phyloP scores from a whole-genome alignment of 2,888 invertebrate species.

The Lissocephala sabroskyi region DNA sequence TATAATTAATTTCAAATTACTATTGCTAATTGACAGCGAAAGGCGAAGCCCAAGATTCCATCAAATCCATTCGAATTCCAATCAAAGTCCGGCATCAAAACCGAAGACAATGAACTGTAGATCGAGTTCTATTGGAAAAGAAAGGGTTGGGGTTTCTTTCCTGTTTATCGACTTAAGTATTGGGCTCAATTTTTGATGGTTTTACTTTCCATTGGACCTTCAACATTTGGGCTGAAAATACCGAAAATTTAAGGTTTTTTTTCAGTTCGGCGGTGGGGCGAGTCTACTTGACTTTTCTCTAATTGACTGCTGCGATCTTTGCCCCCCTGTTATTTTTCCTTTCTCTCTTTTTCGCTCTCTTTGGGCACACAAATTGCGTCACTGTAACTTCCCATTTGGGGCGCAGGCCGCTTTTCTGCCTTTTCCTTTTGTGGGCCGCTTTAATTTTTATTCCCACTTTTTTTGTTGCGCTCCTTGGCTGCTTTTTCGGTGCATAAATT shows the following conservation, averaged over 20 bases:
- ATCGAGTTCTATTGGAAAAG: no score
- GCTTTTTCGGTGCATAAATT: constrained; percentile 62
- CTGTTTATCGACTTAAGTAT: no score
- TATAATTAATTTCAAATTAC: background rate
- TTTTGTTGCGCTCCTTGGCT: constrained; percentile 15
- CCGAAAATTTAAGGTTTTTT: constrained; percentile 20
- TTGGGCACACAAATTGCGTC: constrained; percentile 37
- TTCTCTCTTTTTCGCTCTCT: background rate
- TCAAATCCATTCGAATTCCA: no score
- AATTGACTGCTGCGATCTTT: background rate
- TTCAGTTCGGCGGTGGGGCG: constrained; percentile 25
- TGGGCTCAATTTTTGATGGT: no score
- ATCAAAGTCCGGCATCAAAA: no score
- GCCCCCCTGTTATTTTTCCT: background rate
- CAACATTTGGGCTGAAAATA: constrained; percentile 8
- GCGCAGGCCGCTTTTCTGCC: constrained; percentile 27
- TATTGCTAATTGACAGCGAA: no score
- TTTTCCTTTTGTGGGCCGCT: constrained; percentile 11
- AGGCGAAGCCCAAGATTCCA: no score
- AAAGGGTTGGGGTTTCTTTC: no score
- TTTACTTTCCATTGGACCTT: no score
- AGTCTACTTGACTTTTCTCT: constrained; percentile 27
- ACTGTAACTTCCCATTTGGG: constrained; percentile 48
- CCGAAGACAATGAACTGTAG: no score
- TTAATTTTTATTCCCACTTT: constrained; percentile 29